These are phyloP conservation scores for Notiomystis cincta DNA, from an alignment of 2,113 vertebrate genomes.

Conservation along the genomic window DNA sequence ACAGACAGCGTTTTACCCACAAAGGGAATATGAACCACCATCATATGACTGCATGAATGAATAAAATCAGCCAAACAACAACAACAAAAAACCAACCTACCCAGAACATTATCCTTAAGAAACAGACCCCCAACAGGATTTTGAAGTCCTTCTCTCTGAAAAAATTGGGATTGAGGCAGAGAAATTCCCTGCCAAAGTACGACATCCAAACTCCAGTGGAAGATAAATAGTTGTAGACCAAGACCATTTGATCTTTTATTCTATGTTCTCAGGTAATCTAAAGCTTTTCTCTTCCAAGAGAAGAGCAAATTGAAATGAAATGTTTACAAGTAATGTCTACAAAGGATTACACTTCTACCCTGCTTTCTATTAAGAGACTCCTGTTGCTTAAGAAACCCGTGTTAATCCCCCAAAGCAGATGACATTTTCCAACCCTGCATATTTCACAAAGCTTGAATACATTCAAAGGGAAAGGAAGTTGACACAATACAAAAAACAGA, in stretches of 20 bases:
- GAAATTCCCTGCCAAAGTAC: background rate
- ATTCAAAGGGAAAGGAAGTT: slow-evolving; percentile 1
- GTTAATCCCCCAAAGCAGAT: slow-evolving; percentile 28
- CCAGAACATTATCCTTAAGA: background rate
- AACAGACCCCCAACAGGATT: background rate
- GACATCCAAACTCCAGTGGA: background rate
- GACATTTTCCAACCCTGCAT: background rate
- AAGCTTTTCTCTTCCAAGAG: background rate
- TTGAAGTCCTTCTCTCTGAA: background rate
- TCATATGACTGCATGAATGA: background rate
- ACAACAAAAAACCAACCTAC: background rate
- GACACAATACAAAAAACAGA: slow-evolving; percentile 34
- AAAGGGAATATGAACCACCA: background rate
- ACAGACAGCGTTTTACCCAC: background rate
- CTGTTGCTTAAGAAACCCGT: background rate
- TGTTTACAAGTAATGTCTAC: background rate
- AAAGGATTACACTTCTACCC: slow-evolving; percentile 4
- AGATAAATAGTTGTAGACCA: background rate
- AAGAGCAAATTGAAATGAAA: background rate
- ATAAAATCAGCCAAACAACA: background rate
- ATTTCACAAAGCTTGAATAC: slow-evolving; percentile 23
- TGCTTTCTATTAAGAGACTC: slow-evolving; percentile 1
- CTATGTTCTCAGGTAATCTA: background rate
- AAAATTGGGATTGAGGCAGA: background rate
- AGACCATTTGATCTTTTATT: background rate